Base-by-base conservation (phyloP, 2,797 vertebrate genomes). In the Cossypha niveicapilla region DNA sequence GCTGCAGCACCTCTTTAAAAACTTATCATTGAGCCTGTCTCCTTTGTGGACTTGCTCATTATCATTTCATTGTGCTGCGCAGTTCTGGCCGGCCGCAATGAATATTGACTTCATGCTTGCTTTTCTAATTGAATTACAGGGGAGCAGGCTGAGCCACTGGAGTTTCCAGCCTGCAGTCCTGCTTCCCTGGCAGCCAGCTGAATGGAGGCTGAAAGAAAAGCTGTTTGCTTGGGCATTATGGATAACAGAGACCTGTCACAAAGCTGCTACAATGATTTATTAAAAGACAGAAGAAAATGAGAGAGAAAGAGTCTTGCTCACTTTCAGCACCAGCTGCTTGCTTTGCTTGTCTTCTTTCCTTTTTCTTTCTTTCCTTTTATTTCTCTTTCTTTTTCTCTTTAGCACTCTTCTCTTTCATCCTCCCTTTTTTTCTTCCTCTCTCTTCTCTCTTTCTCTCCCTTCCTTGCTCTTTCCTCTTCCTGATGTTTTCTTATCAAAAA, bases 101-200 rank as follows among this genome's bases (percentile, higher is more conserved):
- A 97, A 98, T 98, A 97, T 98, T 98, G 98, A 98, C 98, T 98
- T 97, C 97, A 95, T 97, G 97, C 97, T 98, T 96, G 95, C 97
- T 98, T 97, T 98, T 97, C 97, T 98, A 98, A 98, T 98, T 98
- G 98, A 98, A 98, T 98, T 98, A 97, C 94, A 92, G 96, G 82
- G 87, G 30, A 94, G 92, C 96, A 92, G 95, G 85, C 96, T 96
- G 94, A 97, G 86, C 91, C 92, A 88, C 93, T 66, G 66, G 71
- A 93, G 97, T 93, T 85, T 94, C 96, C 97, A 97, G 97, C 95
- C 89, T 94, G 81, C 77, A 86, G 92, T 95, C 95, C 92, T 90
- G 96, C 96, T 94, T 94, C 95, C 96, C 95, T 94, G 94, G 97
- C 96, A 98, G 97, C 96, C 71, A 77, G 6, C 92, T 98, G 96